Base-by-base conservation (phyloP, 92 coral and sea anemone genomes). In the Phenganax marumi region DNA sequence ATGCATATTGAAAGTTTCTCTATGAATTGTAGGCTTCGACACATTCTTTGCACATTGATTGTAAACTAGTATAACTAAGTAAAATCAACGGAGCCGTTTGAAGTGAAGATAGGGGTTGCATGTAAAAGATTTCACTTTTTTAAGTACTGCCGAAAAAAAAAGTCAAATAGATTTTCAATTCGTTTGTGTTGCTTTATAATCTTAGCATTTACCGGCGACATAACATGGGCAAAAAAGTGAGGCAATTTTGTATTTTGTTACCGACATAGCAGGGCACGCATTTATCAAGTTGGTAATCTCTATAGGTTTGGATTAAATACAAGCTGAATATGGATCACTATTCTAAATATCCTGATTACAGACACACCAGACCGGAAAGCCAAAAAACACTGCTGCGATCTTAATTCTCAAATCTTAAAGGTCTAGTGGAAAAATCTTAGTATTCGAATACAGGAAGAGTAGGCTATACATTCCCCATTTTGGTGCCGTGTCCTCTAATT, bases 211-310 rank as follows among this genome's bases (percentile, higher is more conserved):
- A 33, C 43, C 43, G 26, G 10, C 18, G 68, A 19, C 68, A 13
- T 19, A 14, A 19, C 68, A 10, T 0, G 49, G 43, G 50, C 50
- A 66, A 66, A 12, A 3, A n/a, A 66, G 10, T 60, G 68, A 66
- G 14, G 65, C 72, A 66, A 25, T 33, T 66, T 66, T 66, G 50
- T 8, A 49, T n/a, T 8, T 23, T 49, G 24, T 3, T 17, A 66
- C 72, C n/a, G 72, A 24, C 72, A 66, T 25, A 66, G 72, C 72
- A 49, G 72, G 72, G 43, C 12, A 33, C 24, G 50, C 49, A 66
- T 66, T 66, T 66, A 66, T 25, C 72, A 17, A 25, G 72, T 46
- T 64, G 47, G 70, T 33, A 12, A 66, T 66, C 72, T 14, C 72
- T 25, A 49, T 66, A 66, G 10, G 18, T 49, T 49, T 24, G 72